These are phyloP conservation scores for Lathamus discolor DNA, from an alignment of 2,113 vertebrate species.

Conservation along the genomic window DNA sequence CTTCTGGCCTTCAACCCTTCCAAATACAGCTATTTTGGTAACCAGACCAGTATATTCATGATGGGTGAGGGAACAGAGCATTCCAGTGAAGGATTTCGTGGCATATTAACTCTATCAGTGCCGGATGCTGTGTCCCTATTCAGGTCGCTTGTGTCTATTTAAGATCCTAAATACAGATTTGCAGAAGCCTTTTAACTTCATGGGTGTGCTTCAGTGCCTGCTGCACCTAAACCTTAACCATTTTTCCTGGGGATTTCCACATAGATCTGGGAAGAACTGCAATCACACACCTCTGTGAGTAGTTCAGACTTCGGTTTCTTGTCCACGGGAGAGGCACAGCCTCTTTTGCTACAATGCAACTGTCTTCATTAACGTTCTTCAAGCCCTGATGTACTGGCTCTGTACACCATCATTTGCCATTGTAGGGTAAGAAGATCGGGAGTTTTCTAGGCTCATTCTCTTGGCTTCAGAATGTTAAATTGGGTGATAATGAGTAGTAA, in stretches of 20 bases:
- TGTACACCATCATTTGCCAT: background rate
- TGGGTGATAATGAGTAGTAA: constrained; percentile 45
- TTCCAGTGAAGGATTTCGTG: background rate
- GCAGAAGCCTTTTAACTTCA: background rate
- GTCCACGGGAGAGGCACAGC: background rate
- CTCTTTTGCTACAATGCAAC: background rate
- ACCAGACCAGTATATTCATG: background rate
- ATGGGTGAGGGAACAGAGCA: background rate
- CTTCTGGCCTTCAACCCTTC: constrained; percentile 22
- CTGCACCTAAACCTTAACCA: background rate
- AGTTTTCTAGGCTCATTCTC: constrained; percentile 6
- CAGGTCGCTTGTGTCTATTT: background rate
- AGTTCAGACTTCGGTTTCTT: background rate
- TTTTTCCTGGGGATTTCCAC: background rate
- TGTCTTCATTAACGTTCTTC: constrained; percentile 18
- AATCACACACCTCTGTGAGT: background rate
- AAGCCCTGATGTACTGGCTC: background rate
- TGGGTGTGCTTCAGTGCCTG: background rate
- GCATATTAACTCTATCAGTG: constrained; percentile 9
- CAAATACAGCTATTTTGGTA: background rate
- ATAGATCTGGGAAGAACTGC: background rate
- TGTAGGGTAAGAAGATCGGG: background rate
- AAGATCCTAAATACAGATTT: background rate
- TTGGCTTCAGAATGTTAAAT: constrained; percentile 47
- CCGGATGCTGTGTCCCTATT: background rate